A percentile compares a stretch with the other conserved stretches of the same genome.
phyloP scores from a whole-genome alignment of 2,113 vertebrate genomes.

The Scomber scombrus region DNA sequence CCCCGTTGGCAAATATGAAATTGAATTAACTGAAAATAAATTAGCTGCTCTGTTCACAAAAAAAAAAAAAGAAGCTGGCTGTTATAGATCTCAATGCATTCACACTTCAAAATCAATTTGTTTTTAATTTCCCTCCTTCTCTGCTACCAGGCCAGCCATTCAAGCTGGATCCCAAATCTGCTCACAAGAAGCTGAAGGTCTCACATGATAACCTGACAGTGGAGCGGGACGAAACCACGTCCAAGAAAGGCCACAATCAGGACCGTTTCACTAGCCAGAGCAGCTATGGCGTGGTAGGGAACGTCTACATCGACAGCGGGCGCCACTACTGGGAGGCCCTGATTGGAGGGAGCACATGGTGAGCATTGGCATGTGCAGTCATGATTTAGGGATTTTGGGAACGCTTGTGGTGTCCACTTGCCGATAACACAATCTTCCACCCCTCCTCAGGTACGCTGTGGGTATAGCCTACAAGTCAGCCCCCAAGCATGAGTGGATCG shows the following conservation, averaged over 20 bases:
- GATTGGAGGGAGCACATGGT: slow-evolving; percentile 98
- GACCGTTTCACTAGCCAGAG: slow-evolving; percentile 96
- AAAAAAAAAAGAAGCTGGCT: neutral
- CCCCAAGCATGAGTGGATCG: slow-evolving; percentile 98
- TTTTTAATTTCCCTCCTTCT: neutral
- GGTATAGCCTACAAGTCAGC: slow-evolving; percentile 97
- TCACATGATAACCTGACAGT: slow-evolving; percentile 98
- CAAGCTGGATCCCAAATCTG: slow-evolving; percentile 97
- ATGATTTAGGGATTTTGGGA: neutral
- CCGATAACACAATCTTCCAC: neutral
- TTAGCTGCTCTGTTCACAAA: neutral
- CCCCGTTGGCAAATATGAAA: neutral
- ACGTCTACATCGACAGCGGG: slow-evolving; percentile 97
- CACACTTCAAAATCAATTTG: neutral
- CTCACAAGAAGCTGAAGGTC: slow-evolving; percentile 96
- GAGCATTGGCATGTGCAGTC: slow-evolving; percentile 48
- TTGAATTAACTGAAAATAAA: slow-evolving; percentile 33
- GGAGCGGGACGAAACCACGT: slow-evolving; percentile 95
- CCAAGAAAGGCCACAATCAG: slow-evolving; percentile 96
- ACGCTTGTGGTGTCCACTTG: neutral
- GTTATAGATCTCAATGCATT: neutral
- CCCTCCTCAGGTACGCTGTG: slow-evolving; percentile 91
- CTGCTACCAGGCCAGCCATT: slow-evolving; percentile 92
- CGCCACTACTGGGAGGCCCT: slow-evolving; percentile 99
- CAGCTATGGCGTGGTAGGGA: slow-evolving; percentile 95